Percentiles rank a stretch among this genome's conserved stretches.
Evolutionary conservation across 2,888 invertebrate species (phyloP).

Genomic region (Tholera decimalis): DNA sequence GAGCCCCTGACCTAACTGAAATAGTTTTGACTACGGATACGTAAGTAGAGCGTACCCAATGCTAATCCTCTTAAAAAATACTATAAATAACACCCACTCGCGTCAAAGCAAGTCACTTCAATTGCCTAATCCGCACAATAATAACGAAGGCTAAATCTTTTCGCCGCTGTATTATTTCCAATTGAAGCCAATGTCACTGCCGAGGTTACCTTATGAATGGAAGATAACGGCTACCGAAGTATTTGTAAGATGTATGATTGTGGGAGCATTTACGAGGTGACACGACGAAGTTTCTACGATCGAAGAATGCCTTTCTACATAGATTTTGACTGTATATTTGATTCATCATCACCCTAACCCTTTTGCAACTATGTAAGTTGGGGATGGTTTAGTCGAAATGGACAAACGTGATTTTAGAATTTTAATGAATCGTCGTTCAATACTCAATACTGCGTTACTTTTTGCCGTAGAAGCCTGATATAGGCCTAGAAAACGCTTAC

Average conservation of each 20-base stretch:
- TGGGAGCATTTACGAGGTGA: conserved; percentile 28
- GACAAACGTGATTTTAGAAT: not conserved
- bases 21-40: not conserved
- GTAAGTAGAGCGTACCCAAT: conserved; percentile 2
- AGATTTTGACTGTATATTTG: too few relatives aligned
- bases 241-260: conserved; percentile 22
- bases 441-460: too few relatives aligned
- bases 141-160: conserved; percentile 72
- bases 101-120: conserved; percentile 49
- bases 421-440: too few relatives aligned
- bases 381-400: not conserved
- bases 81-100: conserved; percentile 32
- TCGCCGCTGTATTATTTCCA: conserved; percentile 68
- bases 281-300: not conserved
- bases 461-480: too few relatives aligned
- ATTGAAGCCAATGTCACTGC: conserved; percentile 77
- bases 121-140: conserved; percentile 70
- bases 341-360: not conserved
- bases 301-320: too few relatives aligned
- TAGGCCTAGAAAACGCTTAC: too few relatives aligned
- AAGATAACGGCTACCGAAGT: conserved; percentile 53
- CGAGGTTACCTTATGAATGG: conserved; percentile 66
- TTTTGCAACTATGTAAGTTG: not conserved
- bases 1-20: conserved; percentile 1
- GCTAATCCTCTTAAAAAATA: conserved; percentile 25